Conservation (phyloP, 2,113 vertebrate genomes). For the Ceyx cyanopectus region DNA sequence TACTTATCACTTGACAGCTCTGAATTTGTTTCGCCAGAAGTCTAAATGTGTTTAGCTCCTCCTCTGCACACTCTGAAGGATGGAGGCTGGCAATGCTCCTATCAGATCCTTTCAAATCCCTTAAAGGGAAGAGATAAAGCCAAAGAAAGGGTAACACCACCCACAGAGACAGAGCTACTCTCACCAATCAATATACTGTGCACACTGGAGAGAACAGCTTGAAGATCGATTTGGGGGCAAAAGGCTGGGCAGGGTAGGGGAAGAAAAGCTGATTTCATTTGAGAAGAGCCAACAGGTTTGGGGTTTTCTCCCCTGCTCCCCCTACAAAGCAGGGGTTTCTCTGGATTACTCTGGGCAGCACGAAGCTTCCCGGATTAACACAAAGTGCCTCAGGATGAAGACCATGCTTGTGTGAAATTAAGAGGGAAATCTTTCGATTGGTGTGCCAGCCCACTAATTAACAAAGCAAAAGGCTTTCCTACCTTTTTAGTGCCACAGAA, state of each 20-base stretch:
- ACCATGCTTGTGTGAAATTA: not conserved
- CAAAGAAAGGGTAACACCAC: not conserved
- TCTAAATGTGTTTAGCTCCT: not conserved
- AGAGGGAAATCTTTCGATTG: not conserved
- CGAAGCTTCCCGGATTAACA: fast-evolving
- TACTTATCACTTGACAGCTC: not conserved
- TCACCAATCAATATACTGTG: not conserved
- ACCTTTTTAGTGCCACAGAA: conserved; percentile 14
- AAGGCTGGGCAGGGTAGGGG: not conserved
- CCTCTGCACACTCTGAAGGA: not conserved
- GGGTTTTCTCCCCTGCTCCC: not conserved
- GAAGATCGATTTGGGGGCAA: not conserved
- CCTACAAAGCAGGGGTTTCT: not conserved
- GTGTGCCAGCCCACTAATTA: not conserved
- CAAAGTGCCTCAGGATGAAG: not conserved
- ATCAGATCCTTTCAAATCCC: not conserved
- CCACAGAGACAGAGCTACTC: not conserved
- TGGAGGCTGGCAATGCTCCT: not conserved
- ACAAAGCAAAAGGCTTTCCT: not conserved
- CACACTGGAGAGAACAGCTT: fast-evolving
- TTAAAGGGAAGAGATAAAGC: not conserved
- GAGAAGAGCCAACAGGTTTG: not conserved
- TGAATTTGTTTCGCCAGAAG: not conserved
- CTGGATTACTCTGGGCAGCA: not conserved
- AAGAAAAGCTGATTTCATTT: not conserved